Percentiles rank a stretch among this genome's conserved stretches.
phyloP scores from a whole-genome alignment of 2,888 invertebrate species.

The Melanchra persicariae region DNA sequence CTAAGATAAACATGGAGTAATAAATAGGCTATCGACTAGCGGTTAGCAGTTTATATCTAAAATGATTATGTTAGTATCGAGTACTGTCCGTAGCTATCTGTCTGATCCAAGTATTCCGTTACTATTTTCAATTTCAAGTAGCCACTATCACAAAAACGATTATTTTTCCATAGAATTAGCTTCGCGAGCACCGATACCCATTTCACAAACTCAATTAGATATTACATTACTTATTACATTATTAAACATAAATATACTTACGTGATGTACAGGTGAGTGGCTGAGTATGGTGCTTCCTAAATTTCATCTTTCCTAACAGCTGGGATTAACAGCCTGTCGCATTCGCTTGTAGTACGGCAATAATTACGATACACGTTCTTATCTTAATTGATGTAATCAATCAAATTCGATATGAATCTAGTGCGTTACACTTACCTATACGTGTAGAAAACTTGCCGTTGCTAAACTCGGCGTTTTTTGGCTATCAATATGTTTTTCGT shows the following conservation, averaged over 20 bases:
- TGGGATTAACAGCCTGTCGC: constrained; percentile 14
- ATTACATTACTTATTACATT: too few species aligned
- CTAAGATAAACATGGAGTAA: constrained; percentile 52
- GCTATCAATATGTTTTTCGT: constrained; percentile 7
- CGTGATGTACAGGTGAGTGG: too few species aligned
- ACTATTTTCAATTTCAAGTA: constrained; percentile 43
- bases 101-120: constrained; percentile 13
- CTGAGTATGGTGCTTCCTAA: background rate
- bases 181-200: background rate
- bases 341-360: constrained; percentile 20
- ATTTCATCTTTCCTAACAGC: constrained; percentile 9
- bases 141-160: constrained; percentile 5
- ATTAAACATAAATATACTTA: constrained; percentile 10
- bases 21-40: constrained; percentile 59
- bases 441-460: constrained; percentile 25
- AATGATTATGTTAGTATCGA: constrained; percentile 53
- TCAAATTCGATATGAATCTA: constrained; percentile 53
- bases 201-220: background rate
- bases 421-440: constrained; percentile 1
- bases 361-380: constrained; percentile 37
- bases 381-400: constrained; percentile 57
- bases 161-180: constrained; percentile 2
- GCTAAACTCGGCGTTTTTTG: constrained; percentile 17
- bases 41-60: constrained; percentile 47
- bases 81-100: constrained; percentile 28